Evolutionary conservation across 2,113 vertebrate genomes (phyloP), one percentile per base, ranked within the genome.

Genomic region (Sakesphorus luctuosus): DNA sequence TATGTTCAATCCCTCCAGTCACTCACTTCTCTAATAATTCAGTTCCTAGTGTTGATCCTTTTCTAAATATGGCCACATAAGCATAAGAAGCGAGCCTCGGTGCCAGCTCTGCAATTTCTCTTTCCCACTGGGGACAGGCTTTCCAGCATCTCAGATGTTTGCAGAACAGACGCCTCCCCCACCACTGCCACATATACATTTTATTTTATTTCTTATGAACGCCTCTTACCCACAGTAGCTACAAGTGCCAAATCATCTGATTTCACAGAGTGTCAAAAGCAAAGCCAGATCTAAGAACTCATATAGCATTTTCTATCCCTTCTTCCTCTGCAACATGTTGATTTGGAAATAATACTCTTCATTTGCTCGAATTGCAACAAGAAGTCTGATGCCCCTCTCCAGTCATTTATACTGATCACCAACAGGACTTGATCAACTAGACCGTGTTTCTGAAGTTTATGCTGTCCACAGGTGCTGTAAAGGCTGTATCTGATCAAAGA

Each of bases 81-180:
- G 56, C 87, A 40, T 49, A 88, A 83, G 87, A 49, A 88, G 78
- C 1, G 3, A 85, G 81, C 40, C 74, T 84, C 50, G 1, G 90
- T 74, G 92, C 93, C 94, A 96, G 94, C 71, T 72, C 29, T 28
- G 75, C 83, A 88, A 87, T 90, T 81, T 95, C 93, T 92, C 84
- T 81, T 90, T 83, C 94, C 88, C 94, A 88, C 84, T 75, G 82
- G 93, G 94, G 92, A 92, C 72, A 66, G 56, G 16, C 81, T 96
- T 96, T 86, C 90, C 96, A 96, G 92, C 79, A 94, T 74, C 90
- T 96, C 92, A 88, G 82, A 93, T 93, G 92, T 93, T 95, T 94
- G 47, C 90, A 75, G 95, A 80, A 86, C 90, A 95, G 88, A 88
- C 59, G 47, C 88, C 94, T 94, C 94, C 90, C 93, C 95, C 80